Evolutionary conservation across 2,797 vertebrate genomes (phyloP), one percentile per base, ranked within the genome.

Genomic region (Lithobates sylvaticus): DNA sequence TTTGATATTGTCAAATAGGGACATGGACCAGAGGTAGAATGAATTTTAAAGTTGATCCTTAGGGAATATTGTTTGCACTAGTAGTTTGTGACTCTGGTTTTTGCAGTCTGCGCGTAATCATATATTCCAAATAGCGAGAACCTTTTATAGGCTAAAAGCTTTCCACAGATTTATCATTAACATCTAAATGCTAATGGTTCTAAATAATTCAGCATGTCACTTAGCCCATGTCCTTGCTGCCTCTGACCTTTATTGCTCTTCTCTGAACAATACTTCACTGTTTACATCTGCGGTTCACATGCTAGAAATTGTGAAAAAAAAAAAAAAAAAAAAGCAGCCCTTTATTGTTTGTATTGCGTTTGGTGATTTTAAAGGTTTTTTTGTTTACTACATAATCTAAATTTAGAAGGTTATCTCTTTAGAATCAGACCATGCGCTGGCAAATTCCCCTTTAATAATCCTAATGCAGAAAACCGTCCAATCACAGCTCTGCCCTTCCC

Each of bases 181-280:
- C 89, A 89, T 92, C 91, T 89, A 92, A 90, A 93, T 90, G 91
- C 91, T 93, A 90, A 89, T 76, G 2, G 88, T 90, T 88, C 88
- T 94, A 94, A 95, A 95, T 95, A 93, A 95, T 95, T 95, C 94
- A 95, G 90, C 69, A 84, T 88, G 89, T 88, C 90, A 89, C 92
- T 94, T 93, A 94, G 93, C 89, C 89, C 85, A 84, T 87, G 88
- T 90, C 90, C 88, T 91, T 93, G 89, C 78, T 92, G 89, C 76
- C 88, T 92, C 88, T 86, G 86, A 84, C 86, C 86, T 87, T 84
- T 87, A 7, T 65, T 87, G 71, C 44, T 87, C 76, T 76, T 87
- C 76, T 32, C 71, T 15, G 32, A 29, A 58, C 32, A 75, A 84
- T 12, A 61, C 89, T 87, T 90, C 85, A 86, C 88, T 91, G 88